Evolutionary conservation across 1,140 invertebrate genomes (phyloP).

Genomic region (Thaumatotibia leucotreta): DNA sequence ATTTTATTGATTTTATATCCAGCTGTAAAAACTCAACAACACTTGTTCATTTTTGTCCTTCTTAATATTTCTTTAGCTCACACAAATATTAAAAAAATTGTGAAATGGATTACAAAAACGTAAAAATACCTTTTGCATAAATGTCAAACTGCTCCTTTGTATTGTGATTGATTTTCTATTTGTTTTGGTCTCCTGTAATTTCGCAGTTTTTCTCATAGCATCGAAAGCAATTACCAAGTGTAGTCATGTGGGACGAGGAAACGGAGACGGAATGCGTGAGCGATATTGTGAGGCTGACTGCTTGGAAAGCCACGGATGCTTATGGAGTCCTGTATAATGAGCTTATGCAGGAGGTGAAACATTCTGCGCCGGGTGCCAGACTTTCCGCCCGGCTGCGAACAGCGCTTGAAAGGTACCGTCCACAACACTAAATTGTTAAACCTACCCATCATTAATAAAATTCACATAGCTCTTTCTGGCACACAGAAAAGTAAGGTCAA

Average conservation of each 20-base stretch:
- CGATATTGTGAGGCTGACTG: conserved; percentile 13
- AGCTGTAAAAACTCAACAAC: too few species aligned
- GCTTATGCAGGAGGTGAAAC: conserved; percentile 83
- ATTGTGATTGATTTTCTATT: background rate
- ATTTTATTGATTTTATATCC: too few species aligned
- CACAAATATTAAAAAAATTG: background rate
- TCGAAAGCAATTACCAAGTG: background rate
- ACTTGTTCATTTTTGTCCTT: too few species aligned
- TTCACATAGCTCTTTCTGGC: background rate
- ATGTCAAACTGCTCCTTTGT: conserved; percentile 5
- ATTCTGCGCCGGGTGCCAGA: conserved; percentile 81
- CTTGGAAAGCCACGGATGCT: conserved; percentile 9
- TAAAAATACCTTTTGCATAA: background rate
- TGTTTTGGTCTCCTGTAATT: background rate
- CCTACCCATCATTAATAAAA: background rate
- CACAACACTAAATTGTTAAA: background rate
- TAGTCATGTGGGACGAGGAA: background rate
- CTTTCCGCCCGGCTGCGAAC: conserved; percentile 81
- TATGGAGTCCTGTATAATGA: conserved; percentile 82
- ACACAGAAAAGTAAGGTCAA: background rate
- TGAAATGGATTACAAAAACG: background rate
- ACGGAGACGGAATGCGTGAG: conserved; percentile 23
- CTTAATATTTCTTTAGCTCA: background rate
- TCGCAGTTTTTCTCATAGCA: background rate
- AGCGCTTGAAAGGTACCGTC: conserved; percentile 78